A percentile compares a stretch with the other conserved stretches of the same genome.
Conservation (phyloP, 64 coral and sea anemone genomes). For the Actinia equina region DNA sequence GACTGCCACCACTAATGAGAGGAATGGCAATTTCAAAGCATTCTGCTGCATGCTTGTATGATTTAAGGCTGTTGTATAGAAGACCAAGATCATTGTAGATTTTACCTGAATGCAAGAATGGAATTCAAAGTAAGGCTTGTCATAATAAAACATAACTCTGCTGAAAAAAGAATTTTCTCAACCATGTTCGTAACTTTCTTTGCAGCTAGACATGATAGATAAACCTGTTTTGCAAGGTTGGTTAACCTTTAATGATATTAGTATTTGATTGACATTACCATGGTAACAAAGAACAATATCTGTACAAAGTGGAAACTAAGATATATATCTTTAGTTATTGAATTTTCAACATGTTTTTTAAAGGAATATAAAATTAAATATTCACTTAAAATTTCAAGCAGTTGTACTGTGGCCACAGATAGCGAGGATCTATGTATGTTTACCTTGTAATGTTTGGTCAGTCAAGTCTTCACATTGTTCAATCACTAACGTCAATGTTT, state of each 20-base stretch:
- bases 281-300: not conserved
- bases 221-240: no score
- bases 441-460: constrained; percentile 84
- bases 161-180: no score
- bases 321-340: not conserved
- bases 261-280: no score
- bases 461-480: constrained; percentile 73
- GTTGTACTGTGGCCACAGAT: not conserved
- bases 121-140: not conserved
- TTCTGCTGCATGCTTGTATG: constrained; percentile 60
- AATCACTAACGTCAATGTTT: constrained; percentile 60
- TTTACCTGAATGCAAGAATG: constrained; percentile 31
- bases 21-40: constrained; percentile 71
- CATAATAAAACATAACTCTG: no score
- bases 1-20: not conserved
- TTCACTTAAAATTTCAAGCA: not conserved
- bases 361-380: not conserved
- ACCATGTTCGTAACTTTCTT: no score
- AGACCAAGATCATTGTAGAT: constrained; percentile 73
- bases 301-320: not conserved
- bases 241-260: no score
- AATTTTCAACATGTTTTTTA: not conserved
- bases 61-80: constrained; percentile 57
- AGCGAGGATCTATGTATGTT: not conserved
- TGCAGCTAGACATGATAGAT: no score